Evolutionary conservation across 2,113 vertebrate species (phyloP), one percentile per base, ranked within the genome.

Genomic region (Hippocampus barbouri): DNA sequence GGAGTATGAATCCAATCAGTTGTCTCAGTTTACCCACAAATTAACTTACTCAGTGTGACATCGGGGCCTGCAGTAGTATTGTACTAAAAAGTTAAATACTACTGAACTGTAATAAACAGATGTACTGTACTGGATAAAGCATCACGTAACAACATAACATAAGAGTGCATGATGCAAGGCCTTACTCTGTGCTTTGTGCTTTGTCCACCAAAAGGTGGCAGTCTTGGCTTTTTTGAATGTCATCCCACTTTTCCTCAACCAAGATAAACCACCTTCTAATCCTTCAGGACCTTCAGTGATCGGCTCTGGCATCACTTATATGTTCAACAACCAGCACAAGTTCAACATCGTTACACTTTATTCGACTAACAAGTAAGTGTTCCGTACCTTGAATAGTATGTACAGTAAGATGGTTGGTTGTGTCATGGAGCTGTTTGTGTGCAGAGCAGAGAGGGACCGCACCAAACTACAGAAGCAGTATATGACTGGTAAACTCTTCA

Each of bases 401-500:
- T 54, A 41, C 2, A 57, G 12, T 41, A 1, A 77, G 0, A 68
- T 16, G 3, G 8, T 1, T 1, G 30, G 68, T 4, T 59, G 9
- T 71, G 0, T 70, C 27, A 23, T 70, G 18, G 20, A 59, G 51
- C 8, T 47, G 71, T 86, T 67, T 82, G 51, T 76, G 30, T 86
- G 56, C 74, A 98, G 97, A 65, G 92, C 92, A 25, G 96, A 97
- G 88, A 94, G 96, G 77, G 94, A 92, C 68, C 90, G 92, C 87
- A 96, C 96, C 74, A 94, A 94, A 57, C 76, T 85, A 75, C 91
- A 94, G 63, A 91, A 93, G 69, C 91, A 89, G 71, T 92, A 76
- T 76, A 70, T 89, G 57, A 91, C 87, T 65, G 97, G 93, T 81
- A 98, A 95, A 88, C 94, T 98, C 69, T 98, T 98, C 81, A 87